Conservation (phyloP, 2,797 vertebrate genomes). For the Poecilia velifera region DNA sequence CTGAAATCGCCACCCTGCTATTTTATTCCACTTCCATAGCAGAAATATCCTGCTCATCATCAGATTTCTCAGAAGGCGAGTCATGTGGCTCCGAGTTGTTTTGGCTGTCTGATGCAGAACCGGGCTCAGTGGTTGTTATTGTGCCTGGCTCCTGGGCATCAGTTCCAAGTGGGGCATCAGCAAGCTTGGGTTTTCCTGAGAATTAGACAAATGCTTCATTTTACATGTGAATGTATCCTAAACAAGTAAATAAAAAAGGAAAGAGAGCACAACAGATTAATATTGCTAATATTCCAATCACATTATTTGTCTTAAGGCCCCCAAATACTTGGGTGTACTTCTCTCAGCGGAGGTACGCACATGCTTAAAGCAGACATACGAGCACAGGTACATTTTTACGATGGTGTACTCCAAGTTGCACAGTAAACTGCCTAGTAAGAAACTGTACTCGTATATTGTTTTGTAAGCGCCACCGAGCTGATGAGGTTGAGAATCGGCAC, state of each 20-base stretch:
- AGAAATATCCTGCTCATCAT: conserved; percentile 84
- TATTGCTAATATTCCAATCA: background rate
- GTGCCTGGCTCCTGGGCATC: conserved; percentile 54
- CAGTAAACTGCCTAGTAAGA: too few relatives aligned
- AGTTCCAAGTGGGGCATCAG: conserved; percentile 44
- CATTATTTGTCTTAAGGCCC: background rate
- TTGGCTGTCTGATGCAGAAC: conserved; percentile 57
- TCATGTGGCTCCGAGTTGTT: conserved; percentile 63
- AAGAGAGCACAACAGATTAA: background rate
- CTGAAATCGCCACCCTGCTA: conserved; percentile 11
- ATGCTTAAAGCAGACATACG: too few relatives aligned
- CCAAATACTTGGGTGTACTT: too few relatives aligned
- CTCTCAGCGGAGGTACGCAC: too few relatives aligned
- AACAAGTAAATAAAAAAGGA: background rate
- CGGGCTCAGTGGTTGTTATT: conserved; percentile 42
- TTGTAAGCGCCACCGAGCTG: too few relatives aligned
- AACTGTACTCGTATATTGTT: too few relatives aligned
- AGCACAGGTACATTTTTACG: too few relatives aligned
- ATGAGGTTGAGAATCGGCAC: too few relatives aligned
- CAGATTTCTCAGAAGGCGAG: conserved; percentile 69
- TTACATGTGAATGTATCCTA: conserved; percentile 20
- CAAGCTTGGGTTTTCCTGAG: conserved; percentile 53
- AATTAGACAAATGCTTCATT: conserved; percentile 24
- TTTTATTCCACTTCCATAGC: conserved; percentile 89
- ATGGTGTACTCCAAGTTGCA: too few relatives aligned